phyloP scores from a whole-genome alignment of 2,113 vertebrate species.

The Zosterops hypoxanthus region DNA sequence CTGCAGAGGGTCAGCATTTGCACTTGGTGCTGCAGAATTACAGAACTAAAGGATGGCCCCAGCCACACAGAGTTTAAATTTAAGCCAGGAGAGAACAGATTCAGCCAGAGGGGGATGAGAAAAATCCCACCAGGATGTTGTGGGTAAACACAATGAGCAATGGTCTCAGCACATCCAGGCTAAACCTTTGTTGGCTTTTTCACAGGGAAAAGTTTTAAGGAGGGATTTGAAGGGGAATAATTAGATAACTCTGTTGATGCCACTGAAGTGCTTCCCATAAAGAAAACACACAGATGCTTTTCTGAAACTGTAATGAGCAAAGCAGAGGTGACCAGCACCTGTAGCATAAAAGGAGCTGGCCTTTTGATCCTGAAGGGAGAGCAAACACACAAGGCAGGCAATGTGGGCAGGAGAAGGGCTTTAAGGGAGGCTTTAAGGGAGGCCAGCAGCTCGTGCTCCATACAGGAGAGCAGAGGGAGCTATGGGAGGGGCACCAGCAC shows the following conservation, averaged over 20 bases:
- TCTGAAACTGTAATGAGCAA: neutral
- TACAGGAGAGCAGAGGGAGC: neutral
- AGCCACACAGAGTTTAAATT: neutral
- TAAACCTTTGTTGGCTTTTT: neutral
- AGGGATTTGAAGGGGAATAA: neutral
- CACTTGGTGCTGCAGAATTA: neutral
- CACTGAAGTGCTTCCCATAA: neutral
- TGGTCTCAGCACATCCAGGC: neutral
- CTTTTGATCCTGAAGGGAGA: neutral
- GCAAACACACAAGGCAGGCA: neutral
- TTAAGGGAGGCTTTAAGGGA: neutral
- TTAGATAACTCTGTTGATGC: neutral
- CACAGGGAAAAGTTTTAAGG: neutral
- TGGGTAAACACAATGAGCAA: neutral
- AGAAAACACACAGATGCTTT: neutral
- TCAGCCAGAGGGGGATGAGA: neutral
- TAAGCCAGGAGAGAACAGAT: neutral
- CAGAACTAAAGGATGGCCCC: neutral
- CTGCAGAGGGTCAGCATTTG: slow-evolving; percentile 12
- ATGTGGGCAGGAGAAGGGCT: neutral
- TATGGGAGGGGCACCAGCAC: accelerated
- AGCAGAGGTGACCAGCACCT: neutral
- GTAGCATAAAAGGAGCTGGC: neutral
- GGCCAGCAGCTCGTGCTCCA: neutral
- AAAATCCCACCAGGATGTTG: neutral